Base-by-base conservation (phyloP, 92 coral and sea anemone genomes). In the Galaxea fascicularis region DNA sequence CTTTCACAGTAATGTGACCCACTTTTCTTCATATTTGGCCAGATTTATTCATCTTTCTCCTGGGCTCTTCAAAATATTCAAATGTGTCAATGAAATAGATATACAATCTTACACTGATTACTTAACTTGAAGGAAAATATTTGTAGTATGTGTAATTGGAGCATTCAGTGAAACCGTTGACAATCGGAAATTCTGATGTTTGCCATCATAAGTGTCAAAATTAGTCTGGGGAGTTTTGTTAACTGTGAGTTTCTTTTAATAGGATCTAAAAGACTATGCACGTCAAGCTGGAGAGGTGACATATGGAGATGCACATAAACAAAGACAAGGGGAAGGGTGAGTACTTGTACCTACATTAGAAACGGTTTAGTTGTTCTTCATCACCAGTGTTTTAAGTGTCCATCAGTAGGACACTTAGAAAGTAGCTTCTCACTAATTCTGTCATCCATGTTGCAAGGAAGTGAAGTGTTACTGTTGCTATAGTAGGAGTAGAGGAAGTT, bases 271-370 rank as follows among this genome's bases (percentile, higher is more conserved):
- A 87, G 98, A 96, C 88, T 96, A 96, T 79, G 90, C 91, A 27
- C 95, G 98, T 6, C 98, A 96, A 91, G 95, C 98, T 24, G 98
- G 98, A 16, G 98, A 96, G 51, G 98, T 96, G 63, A 89, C 98
- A 9, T 96, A 96, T 87, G 98, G 98, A 79, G 98, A 96, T 85
- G 98, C 98, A 10, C 98, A 96, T 90, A 94, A 95, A 70, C 98
- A 93, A 46, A 80, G 87, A 65, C 95, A 96, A 60, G 98, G 98
- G 63, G 98, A 96, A 82, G 98, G 98, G 98, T 94, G 63, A 60
- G 98, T 77, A 16, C 17, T n/a, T 28, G 17, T 16, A 41, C 46
- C 6, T 10, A 27, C n/a, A 30, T 39, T 8, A 18, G 22, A 24
- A 26, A 44, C 26, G 31, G 8, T 15, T 26, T 8, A 41, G n/a